Evolutionary conservation across 2,113 vertebrate genomes (phyloP).

Genomic region (Nerophis ophidion): DNA sequence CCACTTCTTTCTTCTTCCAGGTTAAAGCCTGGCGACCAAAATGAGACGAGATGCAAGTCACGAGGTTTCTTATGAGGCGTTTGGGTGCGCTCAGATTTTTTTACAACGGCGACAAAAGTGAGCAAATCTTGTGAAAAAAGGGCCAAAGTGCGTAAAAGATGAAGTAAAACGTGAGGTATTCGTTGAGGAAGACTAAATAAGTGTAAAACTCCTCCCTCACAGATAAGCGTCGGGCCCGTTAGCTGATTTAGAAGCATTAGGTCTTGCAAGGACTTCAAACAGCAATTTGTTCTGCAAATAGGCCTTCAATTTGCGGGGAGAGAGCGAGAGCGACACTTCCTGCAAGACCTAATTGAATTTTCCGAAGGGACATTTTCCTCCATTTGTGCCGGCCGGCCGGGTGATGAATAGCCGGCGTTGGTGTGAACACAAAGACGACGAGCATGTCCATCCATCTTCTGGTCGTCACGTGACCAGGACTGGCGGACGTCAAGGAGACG

Average conservation of each 20-base stretch:
- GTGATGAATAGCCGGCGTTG: constrained; percentile 70
- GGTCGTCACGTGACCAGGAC: no score
- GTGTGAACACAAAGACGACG: constrained; percentile 61
- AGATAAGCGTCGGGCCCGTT: constrained; percentile 61
- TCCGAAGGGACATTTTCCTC: constrained; percentile 72
- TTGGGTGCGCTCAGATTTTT: not conserved
- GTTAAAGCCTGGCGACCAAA: not conserved
- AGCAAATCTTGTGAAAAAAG: no score
- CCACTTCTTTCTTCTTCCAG: no score
- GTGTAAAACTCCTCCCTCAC: not conserved
- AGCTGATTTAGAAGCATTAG: constrained; percentile 72
- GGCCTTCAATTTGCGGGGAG: constrained; percentile 67
- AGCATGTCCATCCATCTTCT: constrained; percentile 66
- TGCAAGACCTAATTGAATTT: constrained; percentile 74
- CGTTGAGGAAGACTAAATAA: no score
- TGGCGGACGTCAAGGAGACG: no score
- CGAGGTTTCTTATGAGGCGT: no score
- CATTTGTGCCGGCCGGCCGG: constrained; percentile 59
- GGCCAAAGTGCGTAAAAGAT: no score
- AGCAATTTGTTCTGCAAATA: constrained; percentile 79
- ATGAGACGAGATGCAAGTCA: no score
- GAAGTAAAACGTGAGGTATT: no score
- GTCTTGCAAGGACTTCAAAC: constrained; percentile 71
- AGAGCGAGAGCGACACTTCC: constrained; percentile 61
- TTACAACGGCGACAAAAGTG: no score